phyloP scores from a whole-genome alignment of 2,797 vertebrate species.

The Fratercula arctica region DNA sequence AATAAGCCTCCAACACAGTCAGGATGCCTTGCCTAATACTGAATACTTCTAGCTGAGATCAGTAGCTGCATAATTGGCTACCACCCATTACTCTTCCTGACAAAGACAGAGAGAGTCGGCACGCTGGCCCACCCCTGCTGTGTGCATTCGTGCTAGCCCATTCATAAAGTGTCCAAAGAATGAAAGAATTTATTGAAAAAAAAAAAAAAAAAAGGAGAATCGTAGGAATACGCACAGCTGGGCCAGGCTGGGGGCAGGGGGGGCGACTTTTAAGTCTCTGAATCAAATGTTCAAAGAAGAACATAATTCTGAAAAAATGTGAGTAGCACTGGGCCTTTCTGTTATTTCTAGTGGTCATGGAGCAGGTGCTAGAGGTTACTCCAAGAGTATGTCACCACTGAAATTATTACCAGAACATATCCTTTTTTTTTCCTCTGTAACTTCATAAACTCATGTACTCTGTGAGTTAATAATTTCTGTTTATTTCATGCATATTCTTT shows the following conservation, averaged over 20 bases:
- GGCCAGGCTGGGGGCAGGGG: background rate
- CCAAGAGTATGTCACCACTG: background rate
- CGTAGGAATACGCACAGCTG: fast-evolving
- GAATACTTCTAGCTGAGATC: slow-evolving; percentile 7
- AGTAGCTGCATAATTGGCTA: background rate
- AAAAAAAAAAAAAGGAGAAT: background rate
- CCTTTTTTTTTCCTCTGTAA: background rate
- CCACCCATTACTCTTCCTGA: background rate
- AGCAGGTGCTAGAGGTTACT: background rate
- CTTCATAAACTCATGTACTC: background rate
- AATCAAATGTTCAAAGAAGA: background rate
- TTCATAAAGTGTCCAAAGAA: background rate
- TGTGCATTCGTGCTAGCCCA: background rate
- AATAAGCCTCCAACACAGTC: background rate
- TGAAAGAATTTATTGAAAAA: background rate
- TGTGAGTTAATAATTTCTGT: background rate
- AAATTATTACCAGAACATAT: background rate
- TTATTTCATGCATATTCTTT: background rate
- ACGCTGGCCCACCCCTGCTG: background rate
- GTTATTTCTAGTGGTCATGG: background rate
- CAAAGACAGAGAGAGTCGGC: background rate
- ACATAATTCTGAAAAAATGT: background rate
- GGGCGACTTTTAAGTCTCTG: background rate
- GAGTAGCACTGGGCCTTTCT: background rate
- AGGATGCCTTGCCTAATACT: background rate